Evolutionary conservation across 1,140 invertebrate species (phyloP).

Genomic region (Anastrepha obliqua): DNA sequence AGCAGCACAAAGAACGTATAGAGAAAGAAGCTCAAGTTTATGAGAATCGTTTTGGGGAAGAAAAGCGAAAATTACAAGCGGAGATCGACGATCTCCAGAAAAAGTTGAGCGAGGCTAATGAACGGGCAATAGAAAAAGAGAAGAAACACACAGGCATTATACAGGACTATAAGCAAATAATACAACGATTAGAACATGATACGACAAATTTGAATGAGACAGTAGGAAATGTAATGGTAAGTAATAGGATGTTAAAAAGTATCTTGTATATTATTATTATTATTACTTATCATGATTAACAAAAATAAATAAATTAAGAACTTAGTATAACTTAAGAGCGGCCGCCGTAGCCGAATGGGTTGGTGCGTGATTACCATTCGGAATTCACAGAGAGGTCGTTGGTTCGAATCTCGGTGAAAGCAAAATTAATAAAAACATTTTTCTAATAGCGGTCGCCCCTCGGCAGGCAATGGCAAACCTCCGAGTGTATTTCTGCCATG

Average conservation of each 20-base stretch:
- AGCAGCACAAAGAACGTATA: constrained; percentile 86
- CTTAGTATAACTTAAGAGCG: too few relatives aligned
- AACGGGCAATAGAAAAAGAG: constrained; percentile 84
- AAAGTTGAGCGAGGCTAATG: constrained; percentile 84
- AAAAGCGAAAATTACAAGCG: constrained; percentile 85
- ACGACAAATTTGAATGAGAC: constrained; percentile 80
- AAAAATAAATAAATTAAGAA: too few relatives aligned
- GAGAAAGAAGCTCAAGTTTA: constrained; percentile 79
- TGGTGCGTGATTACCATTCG: too few relatives aligned
- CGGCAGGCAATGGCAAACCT: too few relatives aligned
- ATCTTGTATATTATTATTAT: constrained; percentile 34
- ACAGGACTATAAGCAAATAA: constrained; percentile 95
- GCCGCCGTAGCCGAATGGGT: too few relatives aligned
- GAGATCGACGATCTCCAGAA: constrained; percentile 90
- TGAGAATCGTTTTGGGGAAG: constrained; percentile 81
- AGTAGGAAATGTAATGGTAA: constrained; percentile 78
- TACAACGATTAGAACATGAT: constrained; percentile 90
- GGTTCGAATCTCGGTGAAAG: too few relatives aligned
- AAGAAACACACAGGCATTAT: constrained; percentile 85
- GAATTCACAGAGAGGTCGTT: too few relatives aligned
- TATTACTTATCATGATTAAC: constrained; percentile 11
- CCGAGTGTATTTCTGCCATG: too few relatives aligned
- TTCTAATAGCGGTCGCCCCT: too few relatives aligned
- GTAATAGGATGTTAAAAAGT: constrained; percentile 57
- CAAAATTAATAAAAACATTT: too few relatives aligned